Evolutionary conservation across 2,888 invertebrate species (phyloP).

Genomic region (Xiphydria camelus): DNA sequence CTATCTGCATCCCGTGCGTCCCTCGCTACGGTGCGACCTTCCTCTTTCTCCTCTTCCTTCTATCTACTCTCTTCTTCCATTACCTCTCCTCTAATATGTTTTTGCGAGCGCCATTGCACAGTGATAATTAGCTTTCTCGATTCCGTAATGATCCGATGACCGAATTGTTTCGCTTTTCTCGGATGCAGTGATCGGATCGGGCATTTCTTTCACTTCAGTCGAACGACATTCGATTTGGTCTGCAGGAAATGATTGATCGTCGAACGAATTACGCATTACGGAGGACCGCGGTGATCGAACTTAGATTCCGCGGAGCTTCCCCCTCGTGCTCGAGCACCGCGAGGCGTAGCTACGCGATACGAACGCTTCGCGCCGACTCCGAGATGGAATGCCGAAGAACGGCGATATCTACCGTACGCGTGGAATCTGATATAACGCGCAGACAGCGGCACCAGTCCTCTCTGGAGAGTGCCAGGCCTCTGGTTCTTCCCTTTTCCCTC

Average conservation of each 20-base stretch:
- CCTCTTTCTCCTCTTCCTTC: conserved; percentile 10
- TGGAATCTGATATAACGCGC: conserved; percentile 42
- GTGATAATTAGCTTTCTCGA: too few relatives aligned
- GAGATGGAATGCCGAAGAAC: conserved; percentile 48
- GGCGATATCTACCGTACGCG: conserved; percentile 45
- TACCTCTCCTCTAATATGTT: not conserved
- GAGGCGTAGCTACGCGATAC: conserved; percentile 16
- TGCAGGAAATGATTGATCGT: too few relatives aligned
- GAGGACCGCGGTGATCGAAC: too few relatives aligned
- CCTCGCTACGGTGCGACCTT: not conserved
- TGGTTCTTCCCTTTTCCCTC: conserved; percentile 1
- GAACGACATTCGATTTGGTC: too few relatives aligned
- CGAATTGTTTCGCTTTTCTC: too few relatives aligned
- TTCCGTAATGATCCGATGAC: too few relatives aligned
- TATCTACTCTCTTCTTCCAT: conserved; percentile 9
- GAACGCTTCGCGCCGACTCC: conserved; percentile 22
- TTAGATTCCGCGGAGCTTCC: too few relatives aligned
- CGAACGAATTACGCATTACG: too few relatives aligned
- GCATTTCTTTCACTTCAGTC: too few relatives aligned
- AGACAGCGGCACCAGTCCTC: conserved; percentile 13
- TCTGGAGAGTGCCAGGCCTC: conserved; percentile 2
- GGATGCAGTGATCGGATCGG: too few relatives aligned
- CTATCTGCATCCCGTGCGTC: too few relatives aligned
- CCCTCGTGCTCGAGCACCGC: not conserved
- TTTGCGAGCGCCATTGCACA: too few relatives aligned